Evolutionary conservation across 2,888 invertebrate genomes (phyloP), one percentile per base, ranked within the genome.

Genomic region (Lithophane leautieri): DNA sequence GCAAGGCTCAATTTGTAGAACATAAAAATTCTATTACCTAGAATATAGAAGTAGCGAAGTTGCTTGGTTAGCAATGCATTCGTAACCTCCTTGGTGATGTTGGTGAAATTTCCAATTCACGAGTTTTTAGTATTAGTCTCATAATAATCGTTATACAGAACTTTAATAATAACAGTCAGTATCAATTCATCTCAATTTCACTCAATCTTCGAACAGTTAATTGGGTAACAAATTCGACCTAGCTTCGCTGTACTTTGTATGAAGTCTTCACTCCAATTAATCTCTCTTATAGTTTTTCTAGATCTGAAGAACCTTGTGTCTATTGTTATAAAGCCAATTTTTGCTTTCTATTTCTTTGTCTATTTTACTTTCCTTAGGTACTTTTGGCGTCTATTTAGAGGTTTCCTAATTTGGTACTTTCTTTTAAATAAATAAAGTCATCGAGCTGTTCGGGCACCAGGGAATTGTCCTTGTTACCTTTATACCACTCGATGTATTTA

Each of bases 1-100:
- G 82, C 84, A 86, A 84, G 86, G 68, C 82, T 82, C 84, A 82
- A 83, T 77, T 70, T 70, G 60, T 66, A 19, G 14, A 65, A 71
- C 19, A 25, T 50, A 25, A 56, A 56, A 44, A 42, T 34, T 50
- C n/a, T 34, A 40, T 16, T 44, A 34, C 11, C 28, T 8, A 40
- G 4, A 42, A 65, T 63, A 4, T 50, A 22, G 28, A 50, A 25
- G 7, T 47, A 22, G n/a, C 19, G 50, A 25, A 42, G 11, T 2
- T 60, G 0, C 34, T 34, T n/a, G 3, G 7, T 25, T 25, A 56
- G 25, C 25, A 56, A 14, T 14, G 25, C 14, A 56, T 56, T 25
- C 25, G 2, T 14, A 56, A 56, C 2, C 0, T 25, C 1, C 2
- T 56, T 25, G 7, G 6, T 25, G 14, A 7, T 56, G 25, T 14